A percentile compares a stretch with the other conserved stretches of the same genome.
phyloP scores from a whole-genome alignment of 2,113 vertebrate genomes.

The Indri indri region DNA sequence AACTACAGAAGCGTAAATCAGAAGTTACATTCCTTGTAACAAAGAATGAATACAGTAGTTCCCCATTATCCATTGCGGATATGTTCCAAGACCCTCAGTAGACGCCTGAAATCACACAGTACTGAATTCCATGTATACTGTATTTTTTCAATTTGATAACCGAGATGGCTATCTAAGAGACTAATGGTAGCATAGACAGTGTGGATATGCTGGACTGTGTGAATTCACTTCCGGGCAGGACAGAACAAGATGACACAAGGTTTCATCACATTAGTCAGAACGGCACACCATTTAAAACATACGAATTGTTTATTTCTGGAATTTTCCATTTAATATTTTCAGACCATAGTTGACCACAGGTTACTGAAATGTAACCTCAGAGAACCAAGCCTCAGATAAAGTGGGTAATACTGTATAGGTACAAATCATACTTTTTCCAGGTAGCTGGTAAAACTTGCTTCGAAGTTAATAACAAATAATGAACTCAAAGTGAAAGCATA shows the following conservation, averaged over 20 bases:
- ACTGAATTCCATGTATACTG: not conserved
- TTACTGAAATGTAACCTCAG: not conserved
- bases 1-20: not conserved
- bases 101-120: not conserved
- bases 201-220: not conserved
- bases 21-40: not conserved
- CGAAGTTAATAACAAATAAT: slow-evolving; percentile 30
- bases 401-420: not conserved
- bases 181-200: not conserved
- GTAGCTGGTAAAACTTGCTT: not conserved
- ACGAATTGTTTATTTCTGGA: not conserved
- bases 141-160: not conserved
- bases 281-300: not conserved
- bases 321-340: not conserved
- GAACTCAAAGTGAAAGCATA: not conserved
- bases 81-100: not conserved
- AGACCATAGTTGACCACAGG: not conserved
- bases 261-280: not conserved
- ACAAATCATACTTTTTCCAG: not conserved
- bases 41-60: not conserved
- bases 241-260: not conserved
- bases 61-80: not conserved
- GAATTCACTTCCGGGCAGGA: not conserved
- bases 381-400: not conserved
- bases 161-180: not conserved